phyloP scores from a whole-genome alignment of 2,113 vertebrate species.

The Siphamia tubifer region DNA sequence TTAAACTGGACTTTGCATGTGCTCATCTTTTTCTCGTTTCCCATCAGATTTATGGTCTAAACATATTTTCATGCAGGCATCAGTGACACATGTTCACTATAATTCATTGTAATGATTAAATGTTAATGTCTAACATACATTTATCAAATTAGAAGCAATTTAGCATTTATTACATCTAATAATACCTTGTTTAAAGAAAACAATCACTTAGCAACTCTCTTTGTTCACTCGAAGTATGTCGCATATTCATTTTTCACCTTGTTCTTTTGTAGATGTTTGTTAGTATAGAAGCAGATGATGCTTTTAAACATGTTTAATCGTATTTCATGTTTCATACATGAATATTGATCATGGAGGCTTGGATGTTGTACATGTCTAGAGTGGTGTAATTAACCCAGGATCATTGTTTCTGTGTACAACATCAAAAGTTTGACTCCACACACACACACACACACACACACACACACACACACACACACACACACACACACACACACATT shows the following conservation, averaged over 20 bases:
- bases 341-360: neutral
- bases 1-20: too few species aligned
- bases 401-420: neutral
- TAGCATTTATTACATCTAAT: neutral
- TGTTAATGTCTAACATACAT: neutral
- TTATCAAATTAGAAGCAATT: too few species aligned
- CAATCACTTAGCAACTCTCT: too few species aligned
- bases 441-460: too few species aligned
- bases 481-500: too few species aligned
- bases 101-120: neutral
- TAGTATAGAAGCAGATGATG: neutral
- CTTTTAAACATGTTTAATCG: neutral
- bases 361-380: neutral
- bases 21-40: too few species aligned
- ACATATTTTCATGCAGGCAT: neutral
- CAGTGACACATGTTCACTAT: neutral
- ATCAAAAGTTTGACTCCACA: neutral
- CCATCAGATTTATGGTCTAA: neutral
- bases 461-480: too few species aligned
- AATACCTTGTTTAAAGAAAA: too few species aligned
- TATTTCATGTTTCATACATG: neutral
- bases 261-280: neutral
- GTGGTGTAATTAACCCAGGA: slow-evolving; percentile 7
- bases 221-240: neutral
- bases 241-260: neutral